A percentile compares a stretch with the other conserved stretches of the same genome.
Conservation (phyloP, 2,797 vertebrate genomes). For the Artibeus jamaicensis region DNA sequence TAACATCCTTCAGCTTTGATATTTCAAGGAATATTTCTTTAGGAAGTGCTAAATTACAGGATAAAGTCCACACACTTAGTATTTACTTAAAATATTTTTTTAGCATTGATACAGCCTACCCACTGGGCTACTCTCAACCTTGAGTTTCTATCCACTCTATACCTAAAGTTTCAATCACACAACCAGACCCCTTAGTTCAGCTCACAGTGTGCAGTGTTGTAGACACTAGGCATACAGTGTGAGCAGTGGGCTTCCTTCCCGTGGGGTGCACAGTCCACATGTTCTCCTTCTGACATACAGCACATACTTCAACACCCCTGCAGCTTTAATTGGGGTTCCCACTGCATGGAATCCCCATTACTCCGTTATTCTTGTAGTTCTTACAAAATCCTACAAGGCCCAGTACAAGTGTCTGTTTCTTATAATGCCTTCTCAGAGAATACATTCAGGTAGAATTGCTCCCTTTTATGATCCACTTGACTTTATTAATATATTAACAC, state of each 20-base stretch:
- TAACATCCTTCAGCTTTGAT: background rate
- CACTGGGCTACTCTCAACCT: background rate
- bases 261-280: background rate
- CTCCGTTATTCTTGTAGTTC: background rate
- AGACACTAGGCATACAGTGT: background rate
- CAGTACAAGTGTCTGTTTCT: background rate
- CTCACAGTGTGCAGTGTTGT: background rate
- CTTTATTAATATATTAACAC: background rate
- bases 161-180: background rate
- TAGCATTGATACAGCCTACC: background rate
- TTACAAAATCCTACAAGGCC: background rate
- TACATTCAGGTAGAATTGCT: background rate
- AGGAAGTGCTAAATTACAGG: background rate
- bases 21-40: background rate
- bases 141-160: background rate
- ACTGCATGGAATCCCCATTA: background rate
- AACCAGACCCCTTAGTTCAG: background rate
- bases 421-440: background rate
- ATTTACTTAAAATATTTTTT: background rate
- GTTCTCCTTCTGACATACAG: background rate
- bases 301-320: background rate
- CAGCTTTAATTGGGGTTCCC: background rate
- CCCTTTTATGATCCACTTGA: background rate
- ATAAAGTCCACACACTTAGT: background rate
- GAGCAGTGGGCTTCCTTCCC: background rate